Evolutionary conservation across 35 echinoderm and acorn worm genomes (phyloP), one percentile per base, ranked within the genome.

Genomic region (Heliocidaris erythrogramma): DNA sequence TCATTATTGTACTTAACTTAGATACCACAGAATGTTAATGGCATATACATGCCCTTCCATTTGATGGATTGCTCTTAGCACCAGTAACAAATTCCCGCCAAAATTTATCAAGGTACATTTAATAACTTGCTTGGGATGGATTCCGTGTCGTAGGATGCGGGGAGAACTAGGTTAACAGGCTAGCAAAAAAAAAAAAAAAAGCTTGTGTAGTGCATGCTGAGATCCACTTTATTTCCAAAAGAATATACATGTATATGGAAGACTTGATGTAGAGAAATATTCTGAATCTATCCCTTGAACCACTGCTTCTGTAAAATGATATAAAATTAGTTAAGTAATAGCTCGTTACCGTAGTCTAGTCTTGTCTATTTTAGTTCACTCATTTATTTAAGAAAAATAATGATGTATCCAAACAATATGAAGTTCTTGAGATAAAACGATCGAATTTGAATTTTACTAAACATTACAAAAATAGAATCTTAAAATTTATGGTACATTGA

Each of bases 1-100:
- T 78, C 65, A 78, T 78, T 78, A 78, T 78, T 78, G 18, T 78
- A 78, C 65, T 78, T 78, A 78, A n/a, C 65, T 27, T 78, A 78
- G 65, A 78, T 78, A 78, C 65, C 27, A 21, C 21, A 21, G 65
- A 78, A 78, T 78, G 65, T 78, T 78, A 78, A 78, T 78, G 65
- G 65, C 27, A n/a, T 27, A n/a, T 78, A 78, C 65, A 18, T 78
- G 14, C 21, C 65, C 35, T 18, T 78, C 65, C 65, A 27, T 18
- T 78, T 78, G 65, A 78, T 78, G 18, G 65, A 78, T 78, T n/a
- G 65, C 65, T 78, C 65, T 24, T 78, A 78, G 65, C 65, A 78
- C 65, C 14, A 78, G 21, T 78, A 78, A 78, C 65, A 18, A n/a
- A 24, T 78, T 78, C 65, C 65, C 65, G 65, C 27, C 65, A 78